phyloP scores from a whole-genome alignment of 2,797 vertebrate species.

The Epinephelus coioides region DNA sequence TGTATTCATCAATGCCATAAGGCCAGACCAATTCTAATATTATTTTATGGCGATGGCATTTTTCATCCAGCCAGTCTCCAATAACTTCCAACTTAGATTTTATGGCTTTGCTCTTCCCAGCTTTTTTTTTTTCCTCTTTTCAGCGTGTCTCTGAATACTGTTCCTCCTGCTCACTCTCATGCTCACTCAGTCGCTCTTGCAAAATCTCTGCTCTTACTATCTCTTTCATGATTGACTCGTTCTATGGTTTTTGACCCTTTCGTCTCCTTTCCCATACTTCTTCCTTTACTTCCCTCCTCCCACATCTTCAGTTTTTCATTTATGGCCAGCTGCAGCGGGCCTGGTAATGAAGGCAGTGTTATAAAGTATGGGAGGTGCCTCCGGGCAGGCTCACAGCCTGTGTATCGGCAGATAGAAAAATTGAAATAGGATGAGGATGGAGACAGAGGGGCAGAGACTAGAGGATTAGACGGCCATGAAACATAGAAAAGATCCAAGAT shows the following conservation, averaged over 20 bases:
- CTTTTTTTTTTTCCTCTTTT: constrained; percentile 24
- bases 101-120: constrained; percentile 63
- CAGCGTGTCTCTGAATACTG: constrained; percentile 27
- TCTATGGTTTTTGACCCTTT: constrained; percentile 51
- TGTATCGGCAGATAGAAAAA: constrained; percentile 71
- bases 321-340: constrained; percentile 66
- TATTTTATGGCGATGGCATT: constrained; percentile 81
- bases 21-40: constrained; percentile 80
- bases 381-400: constrained; percentile 62
- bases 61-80: constrained; percentile 73
- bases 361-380: constrained; percentile 77
- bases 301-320: constrained; percentile 73
- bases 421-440: constrained; percentile 67
- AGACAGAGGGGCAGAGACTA: constrained; percentile 50
- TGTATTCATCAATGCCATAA: constrained; percentile 79
- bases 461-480: constrained; percentile 67
- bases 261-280: constrained; percentile 34
- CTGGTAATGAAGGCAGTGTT: constrained; percentile 75
- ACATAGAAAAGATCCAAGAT: constrained; percentile 60
- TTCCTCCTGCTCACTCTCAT: constrained; percentile 33
- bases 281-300: constrained; percentile 46
- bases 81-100: constrained; percentile 76
- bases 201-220: constrained; percentile 24
- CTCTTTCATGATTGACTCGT: constrained; percentile 41
- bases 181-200: constrained; percentile 22